phyloP scores from a whole-genome alignment of 2,888 invertebrate genomes.

The Osedax fenrisi region DNA sequence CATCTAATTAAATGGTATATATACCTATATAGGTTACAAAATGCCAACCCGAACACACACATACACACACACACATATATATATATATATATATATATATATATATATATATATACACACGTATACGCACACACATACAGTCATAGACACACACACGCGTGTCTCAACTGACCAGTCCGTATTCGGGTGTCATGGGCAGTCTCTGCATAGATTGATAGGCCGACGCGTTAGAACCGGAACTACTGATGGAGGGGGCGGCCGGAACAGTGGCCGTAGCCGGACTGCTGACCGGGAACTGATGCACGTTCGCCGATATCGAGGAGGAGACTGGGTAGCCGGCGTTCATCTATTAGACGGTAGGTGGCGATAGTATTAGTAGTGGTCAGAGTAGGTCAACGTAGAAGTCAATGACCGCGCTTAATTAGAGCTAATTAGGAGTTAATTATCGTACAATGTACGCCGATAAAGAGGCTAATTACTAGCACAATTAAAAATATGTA shows the following conservation, averaged over 20 bases:
- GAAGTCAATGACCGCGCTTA: too few relatives aligned
- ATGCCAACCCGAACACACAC: too few relatives aligned
- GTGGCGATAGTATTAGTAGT: too few relatives aligned
- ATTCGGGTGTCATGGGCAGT: conserved; percentile 33
- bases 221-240: neutral
- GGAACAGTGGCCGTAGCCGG: neutral
- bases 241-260: conserved; percentile 14
- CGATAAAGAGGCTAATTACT: too few relatives aligned
- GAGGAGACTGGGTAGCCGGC: conserved; percentile 32
- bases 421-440: too few relatives aligned
- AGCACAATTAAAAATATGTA: too few relatives aligned
- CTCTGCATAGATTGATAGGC: conserved; percentile 29
- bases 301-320: neutral
- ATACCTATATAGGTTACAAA: too few relatives aligned
- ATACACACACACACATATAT: too few relatives aligned
- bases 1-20: too few relatives aligned
- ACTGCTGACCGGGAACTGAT: conserved; percentile 34
- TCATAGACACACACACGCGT: neutral
- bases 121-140: neutral
- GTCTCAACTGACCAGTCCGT: conserved; percentile 7
- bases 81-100: neutral
- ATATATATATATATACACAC: neutral
- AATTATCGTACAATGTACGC: too few relatives aligned
- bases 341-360: conserved; percentile 29
- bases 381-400: too few relatives aligned